Base-by-base conservation (phyloP, 1,140 invertebrate species). In the Lordiphosa mommai region DNA sequence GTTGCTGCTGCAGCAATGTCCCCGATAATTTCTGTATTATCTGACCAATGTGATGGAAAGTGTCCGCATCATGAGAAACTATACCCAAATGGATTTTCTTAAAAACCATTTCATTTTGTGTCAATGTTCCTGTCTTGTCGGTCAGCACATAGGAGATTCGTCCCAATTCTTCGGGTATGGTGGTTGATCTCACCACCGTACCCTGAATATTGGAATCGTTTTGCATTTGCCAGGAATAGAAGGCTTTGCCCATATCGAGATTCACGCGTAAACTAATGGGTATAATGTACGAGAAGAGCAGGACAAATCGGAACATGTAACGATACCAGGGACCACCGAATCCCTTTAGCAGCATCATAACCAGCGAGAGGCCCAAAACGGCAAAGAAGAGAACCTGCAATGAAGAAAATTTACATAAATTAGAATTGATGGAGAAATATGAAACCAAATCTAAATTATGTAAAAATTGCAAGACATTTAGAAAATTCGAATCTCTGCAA, bases 231-330 rank as follows among this genome's bases (percentile, higher is more conserved):
- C 96, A 99, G 0, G 98, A 96, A 88, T 99, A 99, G 86, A 97
- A 99, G 0, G 94, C 88, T 90, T 99, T 99, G 1, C 97, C 98
- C 95, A 99, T 98, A 84, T 99, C 99, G 52, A 99, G 91, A 91
- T 99, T 99, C 1, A 99, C 98, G 61, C 98, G 91, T 72, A 99
- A 92, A 91, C 97, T 98, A 61, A 99, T 98, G 9, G 98, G 98
- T 88, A 99, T 99, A 55, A 99, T 99, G 90, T 99, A 99, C 0
- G 98, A 99, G 90, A 99, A 99, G 0, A 99, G 92, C 5, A 99
- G 91, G 49, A 99, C 93, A 88, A 99, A 99, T 79, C 98, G 91
- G 90, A 99, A 98, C 91, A 98, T 93, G 88, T 99, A 99, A 53
- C 95, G 90, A 88, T 98, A 99, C 99, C 99, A 99, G 0, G 96